phyloP scores from a whole-genome alignment of 2,113 vertebrate species.

The Brachypodius melanocephalos region DNA sequence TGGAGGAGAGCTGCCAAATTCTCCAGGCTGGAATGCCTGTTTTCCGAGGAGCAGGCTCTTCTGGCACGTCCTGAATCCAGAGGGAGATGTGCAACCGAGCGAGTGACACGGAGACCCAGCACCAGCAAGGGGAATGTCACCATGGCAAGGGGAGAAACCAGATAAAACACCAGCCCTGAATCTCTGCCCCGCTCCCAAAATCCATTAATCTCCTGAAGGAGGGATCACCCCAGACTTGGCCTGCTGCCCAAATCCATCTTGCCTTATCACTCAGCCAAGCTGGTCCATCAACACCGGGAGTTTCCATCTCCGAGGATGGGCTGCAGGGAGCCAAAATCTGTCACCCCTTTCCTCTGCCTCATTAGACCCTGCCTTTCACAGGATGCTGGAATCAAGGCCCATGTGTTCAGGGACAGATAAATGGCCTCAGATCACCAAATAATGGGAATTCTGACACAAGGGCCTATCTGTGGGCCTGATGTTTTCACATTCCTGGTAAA shows the following conservation, averaged over 20 bases:
- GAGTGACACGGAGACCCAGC: fast-evolving
- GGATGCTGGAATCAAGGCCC: slow-evolving; percentile 45
- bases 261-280: slow-evolving; percentile 54
- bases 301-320: slow-evolving; percentile 48
- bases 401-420: background rate
- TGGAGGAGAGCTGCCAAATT: slow-evolving; percentile 33
- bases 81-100: background rate
- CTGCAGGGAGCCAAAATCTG: slow-evolving; percentile 64
- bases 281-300: slow-evolving; percentile 33
- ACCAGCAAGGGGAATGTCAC: background rate
- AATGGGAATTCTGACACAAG: background rate
- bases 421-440: background rate
- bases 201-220: background rate
- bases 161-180: background rate
- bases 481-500: background rate
- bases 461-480: background rate
- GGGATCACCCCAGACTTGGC: background rate
- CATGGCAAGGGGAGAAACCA: background rate
- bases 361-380: slow-evolving; percentile 56
- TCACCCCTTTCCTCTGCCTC: slow-evolving; percentile 61
- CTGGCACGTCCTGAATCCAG: background rate
- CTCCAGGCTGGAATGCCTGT: slow-evolving; percentile 58
- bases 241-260: background rate
- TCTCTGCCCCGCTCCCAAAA: background rate
- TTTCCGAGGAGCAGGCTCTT: background rate